Conservation (phyloP, 2,888 invertebrate genomes). For the Aleiodes leptofemur region DNA sequence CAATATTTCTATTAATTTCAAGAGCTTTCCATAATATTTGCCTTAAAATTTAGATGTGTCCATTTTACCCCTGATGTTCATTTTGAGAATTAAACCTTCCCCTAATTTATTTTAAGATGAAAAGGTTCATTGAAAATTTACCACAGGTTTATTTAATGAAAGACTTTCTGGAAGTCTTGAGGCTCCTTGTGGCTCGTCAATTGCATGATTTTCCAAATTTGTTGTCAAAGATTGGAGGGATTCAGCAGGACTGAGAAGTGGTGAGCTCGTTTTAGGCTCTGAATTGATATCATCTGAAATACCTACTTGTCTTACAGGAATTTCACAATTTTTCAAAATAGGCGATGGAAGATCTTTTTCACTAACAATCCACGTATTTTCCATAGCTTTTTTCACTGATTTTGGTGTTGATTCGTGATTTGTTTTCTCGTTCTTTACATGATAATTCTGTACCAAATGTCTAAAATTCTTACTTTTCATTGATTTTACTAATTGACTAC, state of each 20-base stretch:
- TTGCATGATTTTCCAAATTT: constrained; percentile 33
- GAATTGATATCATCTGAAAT: constrained; percentile 56
- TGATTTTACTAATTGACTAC: constrained; percentile 56
- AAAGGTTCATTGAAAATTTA: constrained; percentile 8
- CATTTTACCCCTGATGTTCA: too few species aligned
- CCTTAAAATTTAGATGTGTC: too few species aligned
- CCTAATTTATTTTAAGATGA: too few species aligned
- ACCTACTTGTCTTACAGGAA: constrained; percentile 53
- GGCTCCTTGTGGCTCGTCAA: constrained; percentile 32
- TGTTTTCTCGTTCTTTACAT: constrained; percentile 65
- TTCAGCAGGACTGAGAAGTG: constrained; percentile 62
- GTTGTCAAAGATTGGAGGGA: constrained; percentile 59
- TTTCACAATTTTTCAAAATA: constrained; percentile 62
- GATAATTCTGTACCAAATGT: constrained; percentile 63
- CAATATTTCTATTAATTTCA: too few species aligned
- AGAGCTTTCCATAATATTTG: too few species aligned
- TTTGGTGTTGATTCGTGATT: constrained; percentile 62
- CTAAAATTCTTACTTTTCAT: constrained; percentile 60
- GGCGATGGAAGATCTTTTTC: constrained; percentile 67
- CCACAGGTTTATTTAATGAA: constrained; percentile 45
- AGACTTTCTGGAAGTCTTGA: constrained; percentile 13
- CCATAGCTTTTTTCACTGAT: constrained; percentile 58
- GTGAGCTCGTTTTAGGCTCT: constrained; percentile 67
- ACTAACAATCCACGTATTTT: constrained; percentile 64
- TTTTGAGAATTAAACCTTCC: too few species aligned